Base-by-base conservation (phyloP, 2,113 vertebrate genomes). In the Aepyceros melampus region DNA sequence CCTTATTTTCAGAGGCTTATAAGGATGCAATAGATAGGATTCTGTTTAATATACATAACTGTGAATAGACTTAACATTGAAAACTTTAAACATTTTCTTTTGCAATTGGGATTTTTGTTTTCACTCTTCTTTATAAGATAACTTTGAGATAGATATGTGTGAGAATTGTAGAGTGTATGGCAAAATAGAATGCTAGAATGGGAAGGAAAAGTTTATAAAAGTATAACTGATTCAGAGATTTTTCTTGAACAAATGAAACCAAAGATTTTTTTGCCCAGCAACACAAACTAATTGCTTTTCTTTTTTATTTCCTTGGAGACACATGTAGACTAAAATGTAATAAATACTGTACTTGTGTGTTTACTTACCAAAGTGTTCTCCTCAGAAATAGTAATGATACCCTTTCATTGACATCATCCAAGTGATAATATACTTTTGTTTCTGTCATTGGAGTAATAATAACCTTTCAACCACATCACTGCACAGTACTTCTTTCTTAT, bases 331-430 rank as follows among this genome's bases (percentile, higher is more conserved):
- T 98, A 97, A 98, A 97, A 97, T 92, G 98, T 94, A 98, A 98
- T 95, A 98, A 98, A 98, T 97, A 96, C 92, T 89, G 19, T 97
- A 98, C 91, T 97, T 97, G 84, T 13, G 0, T 98, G 79, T 99
- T 99, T 99, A 93, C 98, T 98, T 98, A 97, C 97, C 93, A 98
- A 98, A 98, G 98, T 98, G 62, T 98, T 99, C 97, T 98, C 81
- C 86, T 97, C 92, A 93, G 76, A 98, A 98, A 90, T 98, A 98
- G 98, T 98, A 99, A 99, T 98, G 94, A 98, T 98, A 98, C 93
- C 97, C 97, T 99, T 99, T 98, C 98, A 98, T 92, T 99, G 99
- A 95, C 97, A 99, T 98, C 97, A 98, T 98, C 96, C 95, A 92
- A 98, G 96, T 97, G 98, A 98, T 98, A 98, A 98, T 98, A 98